Evolutionary conservation across 2,888 invertebrate genomes (phyloP).

Genomic region (Macrosiphum euphorbiae): DNA sequence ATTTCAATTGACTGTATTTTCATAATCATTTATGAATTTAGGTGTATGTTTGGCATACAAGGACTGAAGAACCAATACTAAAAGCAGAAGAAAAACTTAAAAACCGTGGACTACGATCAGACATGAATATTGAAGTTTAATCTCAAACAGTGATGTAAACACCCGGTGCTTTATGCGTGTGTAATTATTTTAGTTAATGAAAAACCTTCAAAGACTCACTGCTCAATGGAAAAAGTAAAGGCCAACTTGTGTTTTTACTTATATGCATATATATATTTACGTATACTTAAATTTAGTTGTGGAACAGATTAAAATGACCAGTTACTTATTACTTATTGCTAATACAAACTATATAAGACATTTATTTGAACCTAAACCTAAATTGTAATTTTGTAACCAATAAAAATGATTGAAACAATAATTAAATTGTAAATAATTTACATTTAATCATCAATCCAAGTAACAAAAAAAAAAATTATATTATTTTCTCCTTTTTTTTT

Average conservation of each 20-base stretch:
- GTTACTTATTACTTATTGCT: neutral
- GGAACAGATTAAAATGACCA: neutral
- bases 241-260: neutral
- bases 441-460: neutral
- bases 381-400: neutral
- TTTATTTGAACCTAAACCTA: too few relatives aligned
- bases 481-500: neutral
- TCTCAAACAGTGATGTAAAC: neutral
- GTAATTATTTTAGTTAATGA: neutral
- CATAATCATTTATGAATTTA: constrained; percentile 68
- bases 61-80: constrained; percentile 90
- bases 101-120: constrained; percentile 74
- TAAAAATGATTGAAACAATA: neutral
- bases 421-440: neutral
- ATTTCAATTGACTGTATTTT: neutral
- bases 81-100: constrained; percentile 77
- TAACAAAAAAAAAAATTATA: neutral
- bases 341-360: too few relatives aligned
- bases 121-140: constrained; percentile 76
- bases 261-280: too few relatives aligned
- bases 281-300: neutral
- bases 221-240: neutral
- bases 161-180: neutral
- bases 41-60: constrained; percentile 99
- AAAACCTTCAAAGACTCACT: neutral